Base-by-base conservation (phyloP, 2,888 invertebrate species). In the Tachystola acroxantha region DNA sequence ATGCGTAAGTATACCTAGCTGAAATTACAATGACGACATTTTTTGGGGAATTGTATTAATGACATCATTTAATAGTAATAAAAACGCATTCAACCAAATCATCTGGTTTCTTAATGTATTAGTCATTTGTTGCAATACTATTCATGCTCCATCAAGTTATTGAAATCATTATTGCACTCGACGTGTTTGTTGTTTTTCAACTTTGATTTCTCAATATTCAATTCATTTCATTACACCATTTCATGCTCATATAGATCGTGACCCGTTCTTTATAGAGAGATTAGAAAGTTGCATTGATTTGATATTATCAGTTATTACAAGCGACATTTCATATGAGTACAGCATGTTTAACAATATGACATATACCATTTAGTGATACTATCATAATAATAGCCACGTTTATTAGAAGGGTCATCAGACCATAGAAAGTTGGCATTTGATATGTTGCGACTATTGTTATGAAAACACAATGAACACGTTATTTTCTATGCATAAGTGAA, bases 281-380 rank as follows among this genome's bases (percentile, higher is more conserved):
- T 78, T 79, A 82, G 81, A 84, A 84, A 84, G 81, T 77, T 50
- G 50, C 45, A 42, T 50, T 54, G 57, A 62, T 68, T 50, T 54
- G 57, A 62, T 68, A 51, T 50, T 58, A 72, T 68, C 59, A 48
- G 40, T 36, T 39, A 45, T 48, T 28, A 28, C 16, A 16, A 16
- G 16, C 16, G 16, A 16, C 16, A 16, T 16, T 16, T 16, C 6
- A 16, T 4, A 16, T 19, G 36, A 30, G 7, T 58, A 54, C 50
- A 60, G 53, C 51, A 48, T 52, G 20, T 9, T 19, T 10, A 54
- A 61, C 61, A 64, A 64, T 71, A 60, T 44, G 43, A 45, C 52
- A 59, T 46, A 41, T 36, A 19, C 24, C 26, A 24, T 22, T 53
- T 56, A 24, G 54, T 57, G 69, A 73, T 74, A 47, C 55, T 72